Base-by-base conservation (phyloP, 2,797 vertebrate species). In the Chrysocyon brachyurus region DNA sequence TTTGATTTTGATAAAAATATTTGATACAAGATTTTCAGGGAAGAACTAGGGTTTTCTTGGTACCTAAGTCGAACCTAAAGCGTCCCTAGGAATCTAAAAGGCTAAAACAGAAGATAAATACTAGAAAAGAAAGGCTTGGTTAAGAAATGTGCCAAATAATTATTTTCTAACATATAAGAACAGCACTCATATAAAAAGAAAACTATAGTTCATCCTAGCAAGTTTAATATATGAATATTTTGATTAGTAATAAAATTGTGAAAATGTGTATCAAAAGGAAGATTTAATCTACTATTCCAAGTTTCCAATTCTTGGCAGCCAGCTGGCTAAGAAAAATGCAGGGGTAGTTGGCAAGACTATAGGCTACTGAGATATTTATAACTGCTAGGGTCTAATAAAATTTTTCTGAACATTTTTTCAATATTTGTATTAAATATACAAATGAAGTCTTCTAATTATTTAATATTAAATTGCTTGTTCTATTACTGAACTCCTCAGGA, bases 401-500 rank as follows among this genome's bases (percentile, higher is more conserved):
- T 40, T 31, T 77, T 75, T 31, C 56, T 36, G 33, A 59, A 68
- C 54, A 6, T 94, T 92, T 88, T 87, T 64, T 81, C 66, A 91
- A 52, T 66, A 73, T 72, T 91, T 83, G 22, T 77, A 86, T 87
- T 90, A 96, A 70, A 90, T 82, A 85, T 14, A 64, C 12, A 92
- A 96, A 93, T 84, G 79, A 90, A 68, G 15, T 84, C 88, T 96
- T 95, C 68, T 90, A 90, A 91, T 66, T 96, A 88, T 77, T 85
- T 87, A 77, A 85, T 96, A 92, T 87, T 96, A 90, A 96, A 56
- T 66, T 90, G 26, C 11, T 79, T 82, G 46, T 9, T 56, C 91
- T 94, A 59, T 89, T 87, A 93, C 40, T 94, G 54, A 91, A 78
- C 26, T 94, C 83, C 84, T 93, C 70, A 89, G 54, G 54, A 84